A percentile compares a stretch with the other conserved stretches of the same genome.
Evolutionary conservation across 37 sponge, comb jelly and placozoan genomes (phyloP).

Genomic region (Tethya wilhelma): DNA sequence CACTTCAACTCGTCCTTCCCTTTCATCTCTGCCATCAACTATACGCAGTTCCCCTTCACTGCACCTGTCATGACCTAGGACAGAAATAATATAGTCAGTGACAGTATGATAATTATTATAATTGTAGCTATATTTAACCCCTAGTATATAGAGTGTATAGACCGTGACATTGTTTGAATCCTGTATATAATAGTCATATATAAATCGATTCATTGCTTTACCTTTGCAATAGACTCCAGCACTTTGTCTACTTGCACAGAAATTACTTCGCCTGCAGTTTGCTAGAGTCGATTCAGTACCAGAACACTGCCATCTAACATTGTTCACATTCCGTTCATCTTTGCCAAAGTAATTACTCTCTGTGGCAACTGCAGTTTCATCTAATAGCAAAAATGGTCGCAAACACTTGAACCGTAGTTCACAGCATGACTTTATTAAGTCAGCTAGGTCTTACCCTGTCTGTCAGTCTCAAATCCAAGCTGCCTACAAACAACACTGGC

Average conservation of each 20-base stretch:
- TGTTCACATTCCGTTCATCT: neutral
- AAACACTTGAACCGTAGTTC: too few species aligned
- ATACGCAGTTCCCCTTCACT: neutral
- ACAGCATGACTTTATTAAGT: too few species aligned
- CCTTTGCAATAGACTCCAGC: neutral
- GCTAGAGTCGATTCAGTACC: neutral
- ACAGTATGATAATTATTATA: neutral
- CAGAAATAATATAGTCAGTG: neutral
- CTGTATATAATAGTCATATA: neutral
- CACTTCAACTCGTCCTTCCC: neutral
- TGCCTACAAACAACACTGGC: neutral
- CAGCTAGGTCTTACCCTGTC: too few species aligned
- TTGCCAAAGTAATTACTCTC: too few species aligned
- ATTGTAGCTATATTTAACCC: neutral
- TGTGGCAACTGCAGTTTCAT: too few species aligned
- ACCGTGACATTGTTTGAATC: neutral
- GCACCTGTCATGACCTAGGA: neutral
- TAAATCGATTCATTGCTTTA: too few species aligned
- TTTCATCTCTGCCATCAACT: neutral
- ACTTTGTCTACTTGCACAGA: neutral
- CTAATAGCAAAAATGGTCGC: too few species aligned
- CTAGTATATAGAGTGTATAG: neutral
- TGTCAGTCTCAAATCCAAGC: neutral
- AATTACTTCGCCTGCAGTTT: neutral
- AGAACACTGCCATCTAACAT: neutral